A percentile compares a stretch with the other conserved stretches of the same genome.
These are phyloP conservation scores for Loris lydekkerianus DNA, from an alignment of 2,797 vertebrate genomes.

Conservation along the genomic window DNA sequence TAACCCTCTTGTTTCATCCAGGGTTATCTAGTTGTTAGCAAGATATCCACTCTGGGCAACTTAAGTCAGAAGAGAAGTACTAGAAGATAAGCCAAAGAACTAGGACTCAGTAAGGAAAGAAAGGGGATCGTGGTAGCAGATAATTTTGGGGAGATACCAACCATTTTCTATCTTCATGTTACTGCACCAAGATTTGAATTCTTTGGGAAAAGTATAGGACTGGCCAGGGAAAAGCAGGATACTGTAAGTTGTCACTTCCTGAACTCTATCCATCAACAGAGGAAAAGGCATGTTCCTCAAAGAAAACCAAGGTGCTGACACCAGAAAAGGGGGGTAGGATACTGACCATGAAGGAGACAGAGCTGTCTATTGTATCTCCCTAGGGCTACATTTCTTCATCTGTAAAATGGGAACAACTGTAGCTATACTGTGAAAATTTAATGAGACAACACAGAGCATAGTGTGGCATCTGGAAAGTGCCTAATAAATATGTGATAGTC, in stretches of 20 bases:
- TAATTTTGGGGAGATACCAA: background rate
- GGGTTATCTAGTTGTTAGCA: background rate
- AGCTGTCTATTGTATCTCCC: background rate
- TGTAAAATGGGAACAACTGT: background rate
- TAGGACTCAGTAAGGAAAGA: background rate
- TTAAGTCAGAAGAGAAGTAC: background rate
- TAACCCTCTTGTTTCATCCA: background rate
- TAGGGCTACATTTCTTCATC: background rate
- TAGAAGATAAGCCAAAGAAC: background rate
- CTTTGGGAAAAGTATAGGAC: background rate
- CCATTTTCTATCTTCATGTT: background rate
- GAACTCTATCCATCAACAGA: background rate
- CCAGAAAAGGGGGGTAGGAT: background rate
- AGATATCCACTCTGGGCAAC: background rate
- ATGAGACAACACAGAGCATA: background rate
- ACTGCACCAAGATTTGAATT: conserved; percentile 16
- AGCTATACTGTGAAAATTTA: background rate
- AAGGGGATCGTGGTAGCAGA: background rate
- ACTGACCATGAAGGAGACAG: background rate
- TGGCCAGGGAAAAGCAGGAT: background rate
- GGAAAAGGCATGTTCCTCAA: background rate
- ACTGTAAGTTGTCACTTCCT: background rate
- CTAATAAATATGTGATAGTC: background rate
- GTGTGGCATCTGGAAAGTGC: background rate
- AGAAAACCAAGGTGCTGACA: background rate